Percentiles rank a stretch among this genome's conserved stretches.
Evolutionary conservation across 2,113 vertebrate genomes (phyloP).

Genomic region (Astatoreochromis straeleni): DNA sequence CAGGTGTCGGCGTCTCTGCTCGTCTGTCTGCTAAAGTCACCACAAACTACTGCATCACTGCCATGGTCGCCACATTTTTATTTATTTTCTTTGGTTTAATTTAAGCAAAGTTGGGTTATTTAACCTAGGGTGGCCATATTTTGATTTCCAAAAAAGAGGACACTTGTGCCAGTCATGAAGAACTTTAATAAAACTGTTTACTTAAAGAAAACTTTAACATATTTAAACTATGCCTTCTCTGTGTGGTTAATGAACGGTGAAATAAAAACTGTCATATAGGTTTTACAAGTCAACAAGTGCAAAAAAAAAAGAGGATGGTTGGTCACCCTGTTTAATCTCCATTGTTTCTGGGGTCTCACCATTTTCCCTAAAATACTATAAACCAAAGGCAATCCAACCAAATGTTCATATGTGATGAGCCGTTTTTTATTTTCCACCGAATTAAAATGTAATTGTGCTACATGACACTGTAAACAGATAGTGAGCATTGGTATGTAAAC

Average conservation of each 20-base stretch:
- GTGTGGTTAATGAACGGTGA: neutral
- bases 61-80: neutral
- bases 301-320: rapidly evolving
- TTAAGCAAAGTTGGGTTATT: neutral
- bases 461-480: neutral
- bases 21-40: neutral
- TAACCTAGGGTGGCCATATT: neutral
- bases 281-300: neutral
- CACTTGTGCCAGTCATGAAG: neutral
- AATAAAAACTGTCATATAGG: neutral
- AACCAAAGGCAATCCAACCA: neutral
- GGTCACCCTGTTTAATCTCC: neutral
- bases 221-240: neutral
- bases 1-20: neutral
- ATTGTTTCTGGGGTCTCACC: neutral
- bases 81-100: neutral
- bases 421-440: neutral
- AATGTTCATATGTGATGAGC: neutral
- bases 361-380: neutral
- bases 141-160: neutral
- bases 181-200: neutral
- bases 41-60: neutral
- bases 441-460: neutral
- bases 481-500: neutral
- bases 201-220: neutral